Evolutionary conservation across 2,888 invertebrate species (phyloP), one percentile per base, ranked within the genome.

Genomic region (Bimastos eiseni): DNA sequence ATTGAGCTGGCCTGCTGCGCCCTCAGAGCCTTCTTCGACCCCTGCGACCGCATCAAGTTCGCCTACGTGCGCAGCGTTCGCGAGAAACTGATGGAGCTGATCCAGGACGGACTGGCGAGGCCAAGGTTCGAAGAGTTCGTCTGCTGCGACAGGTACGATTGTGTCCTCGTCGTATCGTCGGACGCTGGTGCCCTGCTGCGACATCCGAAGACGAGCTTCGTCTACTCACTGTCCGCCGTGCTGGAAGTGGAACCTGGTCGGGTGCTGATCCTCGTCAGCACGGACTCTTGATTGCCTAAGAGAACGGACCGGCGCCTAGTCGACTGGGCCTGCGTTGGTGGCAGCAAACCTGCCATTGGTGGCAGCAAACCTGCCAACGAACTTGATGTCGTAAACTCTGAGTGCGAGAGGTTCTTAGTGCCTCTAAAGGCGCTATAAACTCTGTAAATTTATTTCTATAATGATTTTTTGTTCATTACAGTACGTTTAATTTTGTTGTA

Each of bases 1-100:
- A 86, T 86, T 36, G 86, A 86, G 86, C 86, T 86, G 86, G 86
- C 86, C 86, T 86, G 86, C 86, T 86, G 86, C 86, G 86, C 86
- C 13, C 34, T 86, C 21, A 86, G 37, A 36, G 86, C 86, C 36
- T 86, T 86, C 86, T 36, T 86, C 86, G 86, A 86, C 36, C 86
- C 86, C 21, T 86, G 86, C 86, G 86, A 37, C 17, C 86, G 86
- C 34, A 37, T 86, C 36, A 86, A 86, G 86, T 86, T 86, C 86
- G 86, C 86, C 36, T 86, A 86, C 34, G 86, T 86, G 11, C 86
- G 86, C 86, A 86, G 37, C 86, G 86, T 86, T 21, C 86, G 86
- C 86, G 86, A 86, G 86, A 36, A 86, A 21, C 86, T 86, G 36
- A 37, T 34, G 86, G 86, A 86, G 17, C 36, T 86, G 86, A 86